Evolutionary conservation across 2,797 vertebrate species (phyloP).

Genomic region (Pantherophis vulpinus): DNA sequence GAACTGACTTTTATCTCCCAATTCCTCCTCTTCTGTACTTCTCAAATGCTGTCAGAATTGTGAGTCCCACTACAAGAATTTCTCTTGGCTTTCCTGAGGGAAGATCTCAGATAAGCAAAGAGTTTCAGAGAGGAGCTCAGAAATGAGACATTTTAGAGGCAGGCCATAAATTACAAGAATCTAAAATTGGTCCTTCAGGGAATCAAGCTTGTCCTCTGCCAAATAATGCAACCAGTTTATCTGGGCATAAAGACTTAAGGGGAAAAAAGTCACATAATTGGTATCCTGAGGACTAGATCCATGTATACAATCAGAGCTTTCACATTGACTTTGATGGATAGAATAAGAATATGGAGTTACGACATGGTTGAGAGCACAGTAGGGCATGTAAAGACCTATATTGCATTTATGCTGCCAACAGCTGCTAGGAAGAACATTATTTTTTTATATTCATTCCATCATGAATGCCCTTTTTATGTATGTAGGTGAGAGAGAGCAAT

Average conservation of each 20-base stretch:
- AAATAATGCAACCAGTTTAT: background rate
- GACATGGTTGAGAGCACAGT: background rate
- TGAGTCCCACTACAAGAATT: background rate
- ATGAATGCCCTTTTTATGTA: background rate
- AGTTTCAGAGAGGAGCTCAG: background rate
- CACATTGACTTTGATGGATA: background rate
- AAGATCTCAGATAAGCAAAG: background rate
- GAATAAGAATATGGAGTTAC: background rate
- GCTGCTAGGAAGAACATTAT: background rate
- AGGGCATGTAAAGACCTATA: background rate
- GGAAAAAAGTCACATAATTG: background rate
- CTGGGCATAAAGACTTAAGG: background rate
- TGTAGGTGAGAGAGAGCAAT: background rate
- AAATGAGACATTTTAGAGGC: background rate
- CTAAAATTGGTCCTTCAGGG: conserved; percentile 1
- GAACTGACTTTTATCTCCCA: background rate
- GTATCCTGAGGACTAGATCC: background rate
- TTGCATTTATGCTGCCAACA: background rate
- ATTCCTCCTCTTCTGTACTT: background rate
- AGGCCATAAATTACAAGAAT: background rate
- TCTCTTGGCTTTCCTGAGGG: background rate
- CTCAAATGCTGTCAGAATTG: background rate
- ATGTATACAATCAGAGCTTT: background rate
- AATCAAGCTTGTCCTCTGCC: background rate
- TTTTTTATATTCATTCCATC: background rate